Percentiles rank a stretch among this genome's conserved stretches.
Conservation (phyloP, 2,797 vertebrate species). For the Notamacropus eugenii region DNA sequence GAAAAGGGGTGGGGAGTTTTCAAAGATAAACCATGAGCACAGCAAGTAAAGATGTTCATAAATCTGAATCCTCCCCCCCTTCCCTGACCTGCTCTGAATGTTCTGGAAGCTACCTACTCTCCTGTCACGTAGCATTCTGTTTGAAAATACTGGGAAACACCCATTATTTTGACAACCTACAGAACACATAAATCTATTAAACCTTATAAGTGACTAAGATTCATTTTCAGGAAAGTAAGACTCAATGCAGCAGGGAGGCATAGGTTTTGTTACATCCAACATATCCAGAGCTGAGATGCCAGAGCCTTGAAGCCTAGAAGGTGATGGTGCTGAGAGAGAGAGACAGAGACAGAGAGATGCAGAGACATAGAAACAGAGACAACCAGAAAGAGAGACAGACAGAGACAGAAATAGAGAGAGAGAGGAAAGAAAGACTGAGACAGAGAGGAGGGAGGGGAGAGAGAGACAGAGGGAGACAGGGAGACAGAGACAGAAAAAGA, state of each 20-base stretch:
- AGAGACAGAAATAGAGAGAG: too few species aligned
- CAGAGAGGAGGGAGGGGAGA: too few species aligned
- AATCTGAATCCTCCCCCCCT: conserved; percentile 65
- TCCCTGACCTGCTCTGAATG: conserved; percentile 16
- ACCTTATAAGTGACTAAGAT: conserved; percentile 52
- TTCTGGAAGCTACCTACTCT: conserved; percentile 33
- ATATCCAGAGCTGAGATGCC: conserved; percentile 47
- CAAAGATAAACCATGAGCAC: conserved; percentile 10
- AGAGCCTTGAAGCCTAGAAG: conserved; percentile 19
- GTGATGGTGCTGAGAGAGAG: conserved; percentile 43
- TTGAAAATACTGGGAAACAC: conserved; percentile 71
- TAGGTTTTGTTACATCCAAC: conserved; percentile 11
- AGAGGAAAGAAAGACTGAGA: too few species aligned
- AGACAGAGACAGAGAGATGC: too few species aligned
- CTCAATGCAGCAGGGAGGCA: conserved; percentile 22
- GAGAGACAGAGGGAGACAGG: background rate
- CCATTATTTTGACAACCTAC: conserved; percentile 68
- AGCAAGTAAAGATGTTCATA: conserved; percentile 54
- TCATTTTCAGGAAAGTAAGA: conserved; percentile 59
- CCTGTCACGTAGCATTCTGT: conserved; percentile 53
- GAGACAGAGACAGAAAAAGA: background rate
- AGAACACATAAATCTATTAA: conserved; percentile 72
- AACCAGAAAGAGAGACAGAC: too few species aligned
- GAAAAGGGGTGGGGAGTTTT: conserved; percentile 38
- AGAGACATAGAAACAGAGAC: too few species aligned